phyloP scores from a whole-genome alignment of 2,797 vertebrate species.

The Pachyuromys duprasi region DNA sequence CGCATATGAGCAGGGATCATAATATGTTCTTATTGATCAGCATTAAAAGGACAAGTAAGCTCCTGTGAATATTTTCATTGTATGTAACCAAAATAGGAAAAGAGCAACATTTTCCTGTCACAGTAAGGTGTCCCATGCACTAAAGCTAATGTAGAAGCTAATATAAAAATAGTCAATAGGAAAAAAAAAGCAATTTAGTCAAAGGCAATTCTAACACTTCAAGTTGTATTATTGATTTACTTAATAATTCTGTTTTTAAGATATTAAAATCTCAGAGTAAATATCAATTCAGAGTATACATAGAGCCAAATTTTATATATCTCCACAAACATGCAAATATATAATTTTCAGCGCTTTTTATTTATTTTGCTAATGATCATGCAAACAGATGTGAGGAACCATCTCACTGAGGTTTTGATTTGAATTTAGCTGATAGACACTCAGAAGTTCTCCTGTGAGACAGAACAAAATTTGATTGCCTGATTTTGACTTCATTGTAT shows the following conservation, averaged over 20 bases:
- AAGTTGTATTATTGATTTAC: constrained; percentile 4
- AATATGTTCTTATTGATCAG: constrained; percentile 5
- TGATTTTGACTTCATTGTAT: background rate
- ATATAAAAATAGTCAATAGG: background rate
- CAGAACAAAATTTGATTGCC: background rate
- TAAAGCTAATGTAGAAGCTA: background rate
- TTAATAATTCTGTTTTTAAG: background rate
- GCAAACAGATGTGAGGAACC: background rate
- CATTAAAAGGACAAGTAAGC: constrained; percentile 25
- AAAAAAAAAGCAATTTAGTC: background rate
- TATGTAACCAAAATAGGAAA: background rate
- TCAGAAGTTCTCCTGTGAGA: background rate
- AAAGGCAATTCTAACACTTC: constrained; percentile 20
- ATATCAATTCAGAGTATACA: background rate
- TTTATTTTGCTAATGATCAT: background rate
- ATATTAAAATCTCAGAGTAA: background rate
- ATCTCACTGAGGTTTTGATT: background rate
- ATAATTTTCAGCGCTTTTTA: background rate
- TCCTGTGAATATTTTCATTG: background rate
- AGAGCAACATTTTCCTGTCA: background rate
- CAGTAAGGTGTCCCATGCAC: background rate
- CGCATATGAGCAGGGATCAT: too few relatives aligned
- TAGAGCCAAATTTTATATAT: background rate
- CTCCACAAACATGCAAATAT: background rate
- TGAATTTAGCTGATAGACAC: background rate